Evolutionary conservation across 2,113 vertebrate species (phyloP), one percentile per base, ranked within the genome.

Genomic region (Apteryx owenii): DNA sequence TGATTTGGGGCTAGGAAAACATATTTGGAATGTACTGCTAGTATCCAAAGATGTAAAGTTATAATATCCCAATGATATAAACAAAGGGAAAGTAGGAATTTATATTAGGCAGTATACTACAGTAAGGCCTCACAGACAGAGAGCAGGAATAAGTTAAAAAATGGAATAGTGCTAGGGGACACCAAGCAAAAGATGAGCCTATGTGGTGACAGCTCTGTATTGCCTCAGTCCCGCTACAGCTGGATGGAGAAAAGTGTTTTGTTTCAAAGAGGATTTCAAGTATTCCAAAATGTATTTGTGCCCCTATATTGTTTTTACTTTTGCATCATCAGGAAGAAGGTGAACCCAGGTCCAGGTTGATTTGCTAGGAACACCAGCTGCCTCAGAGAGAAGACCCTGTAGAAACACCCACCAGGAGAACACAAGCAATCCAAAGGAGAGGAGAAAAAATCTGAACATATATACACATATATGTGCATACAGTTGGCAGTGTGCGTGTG

Each of bases 61-160:
- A 64, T 81, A 85, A 53, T 78, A 85, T 80, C 85, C 87, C 94
- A 75, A 12, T 36, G 75, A 87, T 68, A 73, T 48, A 91, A 95
- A 85, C 71, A 91, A 94, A 60, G 69, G 85, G 29, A 80, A 60
- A 77, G 51, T 31, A 94, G 62, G 91, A 94, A 95, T 92, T 96
- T 97, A 20, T 94, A 48, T 50, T 50, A 66, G 70, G 50, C 62
- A 60, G 19, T 60, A 46, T 38, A 60, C 18, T 75, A 40, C 58
- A 78, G 15, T 12, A 51, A 81, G 19, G 33, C 89, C 84, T 91
- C 81, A 58, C 29, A 88, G 38, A 56, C 48, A 89, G 75, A 88
- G 71, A 88, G 50, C 81, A 85, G 14, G 56, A 83, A 31, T 38
- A 91, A 69, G 85, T 85, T 91, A 83, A 58, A 46, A 70, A 68